Evolutionary conservation across 2,113 vertebrate species (phyloP), one percentile per base, ranked within the genome.

Genomic region (Halichoeres trimaculatus): DNA sequence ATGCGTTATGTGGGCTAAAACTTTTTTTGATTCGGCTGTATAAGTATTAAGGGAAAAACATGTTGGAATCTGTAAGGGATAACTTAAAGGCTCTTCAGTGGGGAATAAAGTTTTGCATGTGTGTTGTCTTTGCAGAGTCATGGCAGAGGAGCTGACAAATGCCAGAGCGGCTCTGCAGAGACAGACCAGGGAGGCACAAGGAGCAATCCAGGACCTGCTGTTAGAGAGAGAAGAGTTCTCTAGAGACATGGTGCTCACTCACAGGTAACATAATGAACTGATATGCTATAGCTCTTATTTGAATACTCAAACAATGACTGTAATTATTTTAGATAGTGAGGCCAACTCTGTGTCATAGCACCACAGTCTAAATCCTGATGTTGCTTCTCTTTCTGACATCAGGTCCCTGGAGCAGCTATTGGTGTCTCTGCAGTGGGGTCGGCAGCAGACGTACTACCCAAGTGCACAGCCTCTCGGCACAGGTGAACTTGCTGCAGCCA

Each of bases 111-210:
- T 9, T 4, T 22, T 57, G 5, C 5, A 66, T 78, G 3, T 14
- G 1, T 50, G 17, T 70, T 57, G n/a, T 54, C 8, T 66, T 10
- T 55, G 30, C 93, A 99, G 98, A 80, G 98, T 99, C 11, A 99
- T 99, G 98, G 95, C 97, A n/a, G 97, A 99, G 67, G 98, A 99
- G 74, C 79, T 99, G 75, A 96, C 96, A 19, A 96, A 95, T 26
- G 88, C 95, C 81, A 94, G 97, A 91, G 92, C 95, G 47, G 85
- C 91, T 83, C 91, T 98, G 16, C 98, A 97, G 84, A 95, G 96
- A 24, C 97, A 98, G 56, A 95, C 92, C 53, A 93, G 98, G 63
- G 95, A 99, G 43, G 96, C 97, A 8, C 96, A 99, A 74, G 95
- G 96, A 38, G 98, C 97, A 1, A 95, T 99, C 60, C 97, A 95